Percentiles rank a stretch among this genome's conserved stretches.
These are phyloP conservation scores for Idaea dimidiata DNA, from an alignment of 2,888 invertebrate species.

Conservation along the genomic window DNA sequence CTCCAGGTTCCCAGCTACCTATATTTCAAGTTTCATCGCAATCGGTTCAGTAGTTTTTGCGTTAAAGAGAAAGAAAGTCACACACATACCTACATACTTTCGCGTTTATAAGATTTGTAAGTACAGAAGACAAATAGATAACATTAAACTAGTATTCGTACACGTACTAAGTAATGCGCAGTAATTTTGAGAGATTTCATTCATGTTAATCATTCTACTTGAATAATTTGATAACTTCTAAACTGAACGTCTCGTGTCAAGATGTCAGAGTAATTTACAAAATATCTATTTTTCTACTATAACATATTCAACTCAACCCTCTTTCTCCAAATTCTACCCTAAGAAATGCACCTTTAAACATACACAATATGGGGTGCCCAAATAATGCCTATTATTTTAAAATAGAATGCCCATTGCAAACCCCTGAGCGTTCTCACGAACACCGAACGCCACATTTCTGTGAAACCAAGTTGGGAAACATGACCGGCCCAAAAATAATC, in stretches of 20 bases:
- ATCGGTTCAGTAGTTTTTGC: too few species aligned
- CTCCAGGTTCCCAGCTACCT: too few species aligned
- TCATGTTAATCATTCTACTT: not conserved
- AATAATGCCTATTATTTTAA: not conserved
- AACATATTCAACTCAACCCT: constrained; percentile 6
- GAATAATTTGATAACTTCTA: not conserved
- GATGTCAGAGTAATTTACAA: not conserved
- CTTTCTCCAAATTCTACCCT: not conserved
- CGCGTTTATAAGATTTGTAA: too few species aligned
- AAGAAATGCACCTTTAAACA: constrained; percentile 1
- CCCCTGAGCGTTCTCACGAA: not conserved
- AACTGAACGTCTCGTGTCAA: not conserved
- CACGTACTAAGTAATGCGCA: too few species aligned
- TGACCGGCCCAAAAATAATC: constrained; percentile 1
- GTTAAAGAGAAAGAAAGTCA: too few species aligned
- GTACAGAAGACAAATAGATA: too few species aligned
- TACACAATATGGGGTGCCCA: not conserved
- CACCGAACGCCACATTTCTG: not conserved
- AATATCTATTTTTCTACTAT: not conserved
- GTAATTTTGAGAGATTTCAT: not conserved
- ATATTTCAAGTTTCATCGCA: too few species aligned
- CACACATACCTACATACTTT: too few species aligned
- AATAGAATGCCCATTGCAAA: not conserved
- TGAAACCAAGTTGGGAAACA: not conserved
- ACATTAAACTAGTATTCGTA: too few species aligned